Conservation (phyloP, 2,113 vertebrate genomes). For the Silurus meridionalis region DNA sequence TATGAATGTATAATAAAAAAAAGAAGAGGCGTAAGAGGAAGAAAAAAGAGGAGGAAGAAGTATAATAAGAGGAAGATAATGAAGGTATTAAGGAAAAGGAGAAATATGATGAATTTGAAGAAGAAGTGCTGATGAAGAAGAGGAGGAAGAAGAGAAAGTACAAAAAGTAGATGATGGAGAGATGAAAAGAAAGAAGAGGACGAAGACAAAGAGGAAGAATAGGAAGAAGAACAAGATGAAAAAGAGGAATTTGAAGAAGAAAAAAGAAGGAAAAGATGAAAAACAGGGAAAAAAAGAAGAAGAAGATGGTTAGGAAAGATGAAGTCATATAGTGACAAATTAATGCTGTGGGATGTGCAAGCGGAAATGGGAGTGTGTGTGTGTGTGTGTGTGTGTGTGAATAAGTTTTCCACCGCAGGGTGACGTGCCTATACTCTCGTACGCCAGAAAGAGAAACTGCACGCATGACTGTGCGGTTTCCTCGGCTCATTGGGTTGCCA, state of each 20-base stretch:
- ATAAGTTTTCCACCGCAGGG: neutral
- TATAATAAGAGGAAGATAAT: no score
- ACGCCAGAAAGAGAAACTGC: neutral
- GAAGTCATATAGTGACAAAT: neutral
- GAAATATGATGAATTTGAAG: no score
- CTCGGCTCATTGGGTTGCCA: neutral
- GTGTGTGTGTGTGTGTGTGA: neutral
- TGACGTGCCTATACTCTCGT: conserved; percentile 20
- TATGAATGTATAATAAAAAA: neutral
- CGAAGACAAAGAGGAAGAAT: neutral
- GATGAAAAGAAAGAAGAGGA: neutral
- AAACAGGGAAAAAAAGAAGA: neutral
- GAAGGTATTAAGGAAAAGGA: no score
- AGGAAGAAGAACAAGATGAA: neutral
- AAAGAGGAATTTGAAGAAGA: neutral
- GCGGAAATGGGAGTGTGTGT: neutral
- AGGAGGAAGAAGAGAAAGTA: neutral
- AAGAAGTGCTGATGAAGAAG: no score
- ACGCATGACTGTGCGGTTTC: neutral
- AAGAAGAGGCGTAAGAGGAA: neutral
- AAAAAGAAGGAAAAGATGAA: neutral
- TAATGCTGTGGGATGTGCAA: neutral
- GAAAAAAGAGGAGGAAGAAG: neutral
- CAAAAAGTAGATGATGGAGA: neutral
- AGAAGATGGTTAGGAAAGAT: neutral